Base-by-base conservation (phyloP, 2,888 invertebrate species). In the Drosophila leonis region DNA sequence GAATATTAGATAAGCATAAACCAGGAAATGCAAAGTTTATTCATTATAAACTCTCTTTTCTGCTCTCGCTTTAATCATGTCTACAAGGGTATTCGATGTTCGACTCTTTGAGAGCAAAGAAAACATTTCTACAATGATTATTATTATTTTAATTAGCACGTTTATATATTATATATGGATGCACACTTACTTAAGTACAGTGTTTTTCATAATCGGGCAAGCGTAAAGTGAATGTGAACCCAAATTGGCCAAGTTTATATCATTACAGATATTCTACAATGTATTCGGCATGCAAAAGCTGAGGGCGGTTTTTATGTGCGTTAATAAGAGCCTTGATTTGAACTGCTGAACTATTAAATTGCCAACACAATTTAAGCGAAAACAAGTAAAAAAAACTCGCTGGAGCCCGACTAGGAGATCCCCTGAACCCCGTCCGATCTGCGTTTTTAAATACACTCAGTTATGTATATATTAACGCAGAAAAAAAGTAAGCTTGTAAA, bases 241-340 rank as follows among this genome's bases (percentile, higher is more conserved):
- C 1, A 49, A 49, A 49, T 33, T 49, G 31, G 31, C 20, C 7
- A 42, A 7, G 15, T 18, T 29, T 74, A 70, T 69, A 24, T 20
- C 57, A 35, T 49, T 54, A 68, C 73, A 76, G 18, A 31, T 18
- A 49, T 31, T 49, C 29, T 49, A 49, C 18, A 48, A 10, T 63
- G 37, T 65, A 65, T 65, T 46, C 12, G 20, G 20, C 37, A 29
- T 12, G 13, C 10, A 31, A 35, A 33, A 41, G 31, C 51, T 61
- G 6, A 46, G 18, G 9, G 42, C 18, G 48, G 49, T 12, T 55
- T 55, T 56, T 27, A 54, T 54, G 13, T 10, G 8, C 18, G 41
- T n/a, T 55, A 42, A 72, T 62, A n/a, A 27, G 37, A 52, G 46
- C 4, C 56, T 24, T n/a, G 27, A 13, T 41, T 46, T 62, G 20